Conservation (phyloP, 2,888 invertebrate genomes). For the Zootermopsis nevadensis region DNA sequence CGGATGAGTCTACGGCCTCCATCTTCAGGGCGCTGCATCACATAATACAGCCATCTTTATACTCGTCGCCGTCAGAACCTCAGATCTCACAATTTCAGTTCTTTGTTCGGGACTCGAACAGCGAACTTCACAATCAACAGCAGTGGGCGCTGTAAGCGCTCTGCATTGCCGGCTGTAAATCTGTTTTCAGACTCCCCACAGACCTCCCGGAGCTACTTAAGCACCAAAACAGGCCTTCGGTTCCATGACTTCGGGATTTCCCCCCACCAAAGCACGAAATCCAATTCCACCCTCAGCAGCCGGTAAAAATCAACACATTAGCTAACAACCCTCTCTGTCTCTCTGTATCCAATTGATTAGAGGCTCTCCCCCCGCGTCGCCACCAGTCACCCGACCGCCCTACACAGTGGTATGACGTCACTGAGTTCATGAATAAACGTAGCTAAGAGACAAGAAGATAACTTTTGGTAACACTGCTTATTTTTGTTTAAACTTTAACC, state of each 20-base stretch:
- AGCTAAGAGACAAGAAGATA: not conserved
- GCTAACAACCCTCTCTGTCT: slow-evolving; percentile 10
- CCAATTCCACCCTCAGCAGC: not conserved
- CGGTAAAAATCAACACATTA: slow-evolving; percentile 29
- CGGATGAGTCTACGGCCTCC: too few relatives aligned
- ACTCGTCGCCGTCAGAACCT: too few relatives aligned
- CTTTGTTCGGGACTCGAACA: not conserved
- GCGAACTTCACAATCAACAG: not conserved
- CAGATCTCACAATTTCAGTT: too few relatives aligned
- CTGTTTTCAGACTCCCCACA: not conserved
- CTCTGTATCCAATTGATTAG: slow-evolving; percentile 28
- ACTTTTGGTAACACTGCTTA: too few relatives aligned
- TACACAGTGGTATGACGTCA: not conserved
- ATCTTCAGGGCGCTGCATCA: too few relatives aligned
- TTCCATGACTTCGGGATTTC: not conserved
- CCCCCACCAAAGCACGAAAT: not conserved
- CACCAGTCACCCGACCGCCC: not conserved
- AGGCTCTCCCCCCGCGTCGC: not conserved
- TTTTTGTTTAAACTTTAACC: too few relatives aligned
- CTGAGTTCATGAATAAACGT: not conserved
- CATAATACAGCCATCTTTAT: too few relatives aligned
- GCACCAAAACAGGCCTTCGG: not conserved
- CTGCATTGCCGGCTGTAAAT: not conserved
- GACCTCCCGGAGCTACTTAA: not conserved
- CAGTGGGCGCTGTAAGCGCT: too few relatives aligned